Conservation (phyloP, 2,113 vertebrate genomes). For the Polypterus senegalus region DNA sequence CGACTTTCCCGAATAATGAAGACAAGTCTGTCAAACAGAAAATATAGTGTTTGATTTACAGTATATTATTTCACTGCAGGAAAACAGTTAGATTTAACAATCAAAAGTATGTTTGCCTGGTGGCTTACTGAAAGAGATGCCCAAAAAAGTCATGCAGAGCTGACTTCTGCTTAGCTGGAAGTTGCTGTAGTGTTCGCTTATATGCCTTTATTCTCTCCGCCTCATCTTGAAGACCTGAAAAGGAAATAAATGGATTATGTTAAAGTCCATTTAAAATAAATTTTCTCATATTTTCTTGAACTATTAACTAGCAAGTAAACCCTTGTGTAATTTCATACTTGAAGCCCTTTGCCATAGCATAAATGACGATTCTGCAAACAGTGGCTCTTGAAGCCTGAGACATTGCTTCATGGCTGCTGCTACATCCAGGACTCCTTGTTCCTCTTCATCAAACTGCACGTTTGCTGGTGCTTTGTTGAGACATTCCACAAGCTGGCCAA, state of each 20-base stretch:
- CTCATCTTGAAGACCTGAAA: slow-evolving; percentile 22
- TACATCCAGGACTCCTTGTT: slow-evolving; percentile 39
- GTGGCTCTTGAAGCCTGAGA: slow-evolving; percentile 30
- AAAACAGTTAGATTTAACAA: too few species aligned
- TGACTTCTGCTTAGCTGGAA: slow-evolving; percentile 32
- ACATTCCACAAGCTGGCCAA: slow-evolving; percentile 33
- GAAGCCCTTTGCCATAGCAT: slow-evolving; percentile 40
- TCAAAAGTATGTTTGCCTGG: too few species aligned
- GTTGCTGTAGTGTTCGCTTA: slow-evolving; percentile 27
- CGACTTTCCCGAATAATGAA: too few species aligned
- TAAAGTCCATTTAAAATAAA: not conserved
- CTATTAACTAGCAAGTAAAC: not conserved
- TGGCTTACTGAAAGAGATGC: slow-evolving; percentile 46
- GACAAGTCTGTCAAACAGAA: too few species aligned
- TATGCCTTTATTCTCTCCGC: slow-evolving; percentile 31
- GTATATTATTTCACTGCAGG: too few species aligned
- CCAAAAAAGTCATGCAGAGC: slow-evolving; percentile 37
- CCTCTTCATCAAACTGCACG: slow-evolving; percentile 30
- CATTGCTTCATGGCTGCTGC: slow-evolving; percentile 44
- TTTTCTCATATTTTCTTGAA: not conserved
- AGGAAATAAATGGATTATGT: not conserved
- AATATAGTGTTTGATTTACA: too few species aligned
- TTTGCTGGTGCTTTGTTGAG: slow-evolving; percentile 32
- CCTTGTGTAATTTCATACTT: slow-evolving; percentile 21
- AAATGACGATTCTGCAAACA: slow-evolving; percentile 27